A percentile compares a stretch with the other conserved stretches of the same genome.
Conservation (phyloP, 2,888 invertebrate species). For the Idaea dimidiata region DNA sequence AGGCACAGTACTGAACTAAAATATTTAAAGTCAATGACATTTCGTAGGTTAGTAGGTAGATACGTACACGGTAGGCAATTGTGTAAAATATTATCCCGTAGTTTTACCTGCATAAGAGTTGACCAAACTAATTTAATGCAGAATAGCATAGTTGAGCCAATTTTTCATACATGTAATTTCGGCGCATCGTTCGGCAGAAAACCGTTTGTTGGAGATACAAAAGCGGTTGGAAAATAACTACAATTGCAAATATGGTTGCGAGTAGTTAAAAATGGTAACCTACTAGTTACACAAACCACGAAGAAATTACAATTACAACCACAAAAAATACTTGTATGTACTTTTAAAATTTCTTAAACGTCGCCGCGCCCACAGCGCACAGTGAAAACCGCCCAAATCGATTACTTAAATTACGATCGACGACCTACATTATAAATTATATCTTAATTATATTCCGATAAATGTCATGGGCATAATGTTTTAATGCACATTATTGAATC, state of each 20-base stretch:
- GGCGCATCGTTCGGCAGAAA: too few species aligned
- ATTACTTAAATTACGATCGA: not conserved
- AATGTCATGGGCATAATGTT: not conserved
- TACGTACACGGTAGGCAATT: not conserved
- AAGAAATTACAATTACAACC: not conserved
- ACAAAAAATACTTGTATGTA: not conserved
- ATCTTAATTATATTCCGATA: conserved; percentile 1
- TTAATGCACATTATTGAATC: not conserved
- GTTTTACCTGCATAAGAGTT: too few species aligned
- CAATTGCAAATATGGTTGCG: too few species aligned
- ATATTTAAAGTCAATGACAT: not conserved
- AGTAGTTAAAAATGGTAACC: too few species aligned
- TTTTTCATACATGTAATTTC: too few species aligned
- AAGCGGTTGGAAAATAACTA: too few species aligned
- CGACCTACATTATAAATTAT: conserved; percentile 1
- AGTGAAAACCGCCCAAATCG: not conserved
- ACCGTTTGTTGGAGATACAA: too few species aligned
- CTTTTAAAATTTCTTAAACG: not conserved
- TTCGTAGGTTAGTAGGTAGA: not conserved
- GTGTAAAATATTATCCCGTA: not conserved
- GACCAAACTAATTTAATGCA: too few species aligned
- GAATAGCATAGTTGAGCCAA: too few species aligned
- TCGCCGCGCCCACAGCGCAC: not conserved
- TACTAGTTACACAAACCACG: not conserved
- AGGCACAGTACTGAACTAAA: conserved; percentile 7